These are phyloP conservation scores for Sylvicola cinctus DNA, from an alignment of 2,888 invertebrate species.

Conservation along the genomic window DNA sequence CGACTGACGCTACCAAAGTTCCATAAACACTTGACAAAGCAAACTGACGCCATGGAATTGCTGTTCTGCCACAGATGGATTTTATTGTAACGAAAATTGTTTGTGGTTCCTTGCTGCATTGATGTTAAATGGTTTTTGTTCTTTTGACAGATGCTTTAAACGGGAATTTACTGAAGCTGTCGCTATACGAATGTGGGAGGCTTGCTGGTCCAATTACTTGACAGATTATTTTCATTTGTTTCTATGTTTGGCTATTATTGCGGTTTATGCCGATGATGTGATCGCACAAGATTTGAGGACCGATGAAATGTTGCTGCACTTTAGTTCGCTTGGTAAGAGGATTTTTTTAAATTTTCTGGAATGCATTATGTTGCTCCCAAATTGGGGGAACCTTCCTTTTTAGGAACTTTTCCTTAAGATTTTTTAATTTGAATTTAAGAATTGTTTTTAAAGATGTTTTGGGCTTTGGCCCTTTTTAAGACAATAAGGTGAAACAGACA, in stretches of 20 bases:
- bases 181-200: constrained; percentile 85
- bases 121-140: no score
- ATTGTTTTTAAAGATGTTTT: no score
- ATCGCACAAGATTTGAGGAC: constrained; percentile 79
- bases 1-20: constrained; percentile 81
- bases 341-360: no score
- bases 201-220: constrained; percentile 92
- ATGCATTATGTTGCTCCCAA: no score
- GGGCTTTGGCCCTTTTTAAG: no score
- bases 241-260: constrained; percentile 79
- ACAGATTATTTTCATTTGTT: constrained; percentile 94
- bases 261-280: constrained; percentile 82
- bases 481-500: no score
- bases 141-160: constrained; percentile 52
- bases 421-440: no score
- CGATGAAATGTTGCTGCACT: constrained; percentile 87
- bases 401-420: constrained; percentile 1
- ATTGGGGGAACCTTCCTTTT: no score
- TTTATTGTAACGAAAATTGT: constrained; percentile 49
- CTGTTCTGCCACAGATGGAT: constrained; percentile 94
- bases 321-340: constrained; percentile 58
- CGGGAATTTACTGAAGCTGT: constrained; percentile 78
- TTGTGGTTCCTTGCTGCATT: no score
- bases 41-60: constrained; percentile 73
- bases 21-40: constrained; percentile 61